These are phyloP conservation scores for Eilema griseolum DNA, from an alignment of 2,888 invertebrate genomes.

Conservation along the genomic window DNA sequence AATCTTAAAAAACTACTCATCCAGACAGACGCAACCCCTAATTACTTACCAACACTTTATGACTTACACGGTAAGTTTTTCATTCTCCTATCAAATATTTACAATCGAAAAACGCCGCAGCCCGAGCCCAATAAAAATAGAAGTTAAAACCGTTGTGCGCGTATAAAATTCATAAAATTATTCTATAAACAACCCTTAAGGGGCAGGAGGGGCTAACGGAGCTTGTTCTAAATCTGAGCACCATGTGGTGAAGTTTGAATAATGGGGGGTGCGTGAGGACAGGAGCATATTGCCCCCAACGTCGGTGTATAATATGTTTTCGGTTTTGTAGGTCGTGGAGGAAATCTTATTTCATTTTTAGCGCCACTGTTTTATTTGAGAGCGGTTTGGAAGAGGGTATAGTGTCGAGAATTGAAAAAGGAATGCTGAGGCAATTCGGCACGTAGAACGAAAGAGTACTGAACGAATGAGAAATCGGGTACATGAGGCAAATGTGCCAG, in stretches of 20 bases:
- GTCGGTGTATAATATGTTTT: slow-evolving; percentile 18
- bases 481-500: neutral
- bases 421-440: neutral
- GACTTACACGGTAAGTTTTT: slow-evolving; percentile 10
- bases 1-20: neutral
- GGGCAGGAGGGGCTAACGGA: slow-evolving; percentile 9
- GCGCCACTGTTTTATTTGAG: neutral
- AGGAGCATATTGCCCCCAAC: slow-evolving; percentile 20
- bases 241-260: slow-evolving; percentile 44
- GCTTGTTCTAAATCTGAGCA: slow-evolving; percentile 41
- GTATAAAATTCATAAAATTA: slow-evolving; percentile 53
- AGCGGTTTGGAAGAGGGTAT: neutral
- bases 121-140: slow-evolving; percentile 39
- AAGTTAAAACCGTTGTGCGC: slow-evolving; percentile 44
- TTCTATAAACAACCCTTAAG: slow-evolving; percentile 44
- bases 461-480: neutral
- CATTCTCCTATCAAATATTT: slow-evolving; percentile 34
- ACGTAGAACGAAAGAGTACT: neutral
- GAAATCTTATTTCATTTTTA: neutral
- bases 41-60: slow-evolving; percentile 14
- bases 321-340: slow-evolving; percentile 20
- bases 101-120: slow-evolving; percentile 32
- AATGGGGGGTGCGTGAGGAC: slow-evolving; percentile 40
- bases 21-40: neutral
- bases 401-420: slow-evolving; percentile 4